Base-by-base conservation (phyloP, 2,888 invertebrate genomes). In the Pseudanteris insignis region DNA sequence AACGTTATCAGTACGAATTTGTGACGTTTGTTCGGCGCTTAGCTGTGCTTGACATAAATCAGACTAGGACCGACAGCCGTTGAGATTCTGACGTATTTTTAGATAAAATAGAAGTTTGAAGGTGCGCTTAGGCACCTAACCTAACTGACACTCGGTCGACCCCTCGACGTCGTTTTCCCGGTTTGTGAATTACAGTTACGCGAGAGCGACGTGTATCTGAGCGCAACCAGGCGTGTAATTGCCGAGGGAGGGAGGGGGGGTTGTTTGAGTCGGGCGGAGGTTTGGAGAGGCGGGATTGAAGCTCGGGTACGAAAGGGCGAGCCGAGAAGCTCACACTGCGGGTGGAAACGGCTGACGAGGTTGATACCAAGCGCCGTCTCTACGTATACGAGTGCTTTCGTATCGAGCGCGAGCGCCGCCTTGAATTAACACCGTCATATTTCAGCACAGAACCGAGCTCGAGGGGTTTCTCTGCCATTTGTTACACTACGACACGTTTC, bases 391-490 rank as follows among this genome's bases (percentile, higher is more conserved):
- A 40, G 46, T 63, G 59, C 62, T 60, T 40, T 62, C 54, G 68
- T 73, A 73, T 73, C 70, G 73, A 74, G 69, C 70, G 71, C 63
- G 63, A 51, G 66, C 66, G 70, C 72, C 72, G 73, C 69, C 72
- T 75, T 75, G 74, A 78, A 78, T 78, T 77, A 78, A 78, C 77
- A 74, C 76, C 72, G 67, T 77, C 75, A 77, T 78, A 79, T 78
- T 78, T 78, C 75, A 77, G 71, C 66, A 72, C 68, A 69, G 68
- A 70, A 70, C 63, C 57, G 53, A 69, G 68, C 69, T 63, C 65
- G 66, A 59, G 67, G 72, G 70, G 70, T 69, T 69, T 70, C 69
- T 64, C 70, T 64, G 66, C 72, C 71, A 76, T 76, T 77, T 76
- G 74, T 78, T 76, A 72, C 69, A 48, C 64, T 41, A 55, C 65